These are phyloP conservation scores for Pseudoips prasinana DNA, from an alignment of 2,888 invertebrate genomes.

Conservation along the genomic window DNA sequence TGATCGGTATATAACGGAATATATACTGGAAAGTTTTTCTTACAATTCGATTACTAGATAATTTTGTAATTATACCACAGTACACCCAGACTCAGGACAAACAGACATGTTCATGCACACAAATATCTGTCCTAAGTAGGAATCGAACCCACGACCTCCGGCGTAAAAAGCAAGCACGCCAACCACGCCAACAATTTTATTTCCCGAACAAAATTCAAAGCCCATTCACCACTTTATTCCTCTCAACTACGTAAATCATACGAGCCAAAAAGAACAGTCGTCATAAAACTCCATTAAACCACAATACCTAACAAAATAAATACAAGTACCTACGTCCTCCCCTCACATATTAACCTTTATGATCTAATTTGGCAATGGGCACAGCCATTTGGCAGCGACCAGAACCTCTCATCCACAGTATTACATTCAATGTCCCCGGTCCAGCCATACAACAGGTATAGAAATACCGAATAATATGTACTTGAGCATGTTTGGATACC, in stretches of 20 bases:
- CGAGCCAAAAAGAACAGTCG: conserved; percentile 1
- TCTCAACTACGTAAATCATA: neutral
- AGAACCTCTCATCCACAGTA: conserved; percentile 33
- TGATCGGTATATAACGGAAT: too few species aligned
- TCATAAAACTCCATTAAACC: conserved; percentile 25
- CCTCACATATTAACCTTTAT: conserved; percentile 69
- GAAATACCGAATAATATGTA: conserved; percentile 28
- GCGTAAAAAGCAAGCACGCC: too few species aligned
- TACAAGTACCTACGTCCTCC: conserved; percentile 33
- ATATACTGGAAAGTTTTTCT: too few species aligned
- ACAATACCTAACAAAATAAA: conserved; percentile 30
- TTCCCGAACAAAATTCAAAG: neutral
- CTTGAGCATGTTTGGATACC: conserved; percentile 23
- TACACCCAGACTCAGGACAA: too few species aligned
- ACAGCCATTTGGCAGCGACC: conserved; percentile 60
- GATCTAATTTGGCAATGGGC: conserved; percentile 66
- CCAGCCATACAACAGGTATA: conserved; percentile 52
- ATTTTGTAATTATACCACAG: too few species aligned
- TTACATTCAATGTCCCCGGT: conserved; percentile 46
- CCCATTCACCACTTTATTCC: conserved; percentile 1
- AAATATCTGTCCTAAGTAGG: too few species aligned
- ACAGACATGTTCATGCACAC: too few species aligned
- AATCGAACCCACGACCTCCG: too few species aligned
- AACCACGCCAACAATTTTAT: too few species aligned
- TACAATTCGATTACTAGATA: too few species aligned